phyloP scores from a whole-genome alignment of 2,888 invertebrate species.

The Rhingia campestris region DNA sequence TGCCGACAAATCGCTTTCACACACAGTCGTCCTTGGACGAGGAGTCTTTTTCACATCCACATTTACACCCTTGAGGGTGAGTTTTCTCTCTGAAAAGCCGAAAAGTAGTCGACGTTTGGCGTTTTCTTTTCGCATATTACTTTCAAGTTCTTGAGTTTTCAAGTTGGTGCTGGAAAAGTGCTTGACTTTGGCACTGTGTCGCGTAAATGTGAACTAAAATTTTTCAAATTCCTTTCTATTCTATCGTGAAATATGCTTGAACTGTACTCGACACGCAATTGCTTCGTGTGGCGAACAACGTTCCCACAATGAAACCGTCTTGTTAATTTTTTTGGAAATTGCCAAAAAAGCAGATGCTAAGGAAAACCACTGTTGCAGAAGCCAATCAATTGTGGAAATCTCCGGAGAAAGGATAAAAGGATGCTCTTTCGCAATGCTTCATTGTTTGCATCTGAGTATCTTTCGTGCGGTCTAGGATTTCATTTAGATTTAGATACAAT shows the following conservation, averaged over 20 bases:
- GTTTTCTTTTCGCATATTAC: conserved; percentile 65
- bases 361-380: conserved; percentile 64
- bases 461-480: conserved; percentile 56
- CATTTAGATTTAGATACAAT: conserved; percentile 55
- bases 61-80: conserved; percentile 46
- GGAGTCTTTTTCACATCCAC: conserved; percentile 35
- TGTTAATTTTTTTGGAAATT: conserved; percentile 29
- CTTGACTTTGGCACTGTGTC: conserved; percentile 66
- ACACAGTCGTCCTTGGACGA: conserved; percentile 71
- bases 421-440: conserved; percentile 42
- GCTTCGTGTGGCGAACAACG: conserved; percentile 55
- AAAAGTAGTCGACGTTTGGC: conserved; percentile 26
- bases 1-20: conserved; percentile 74
- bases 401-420: conserved; percentile 62
- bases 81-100: conserved; percentile 7
- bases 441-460: conserved; percentile 57
- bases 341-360: conserved; percentile 63
- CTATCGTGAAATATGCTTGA: conserved; percentile 32
- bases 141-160: conserved; percentile 78
- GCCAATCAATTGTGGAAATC: conserved; percentile 68
- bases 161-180: conserved; percentile 75
- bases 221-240: conserved; percentile 43
- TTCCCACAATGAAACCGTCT: conserved; percentile 62
- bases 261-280: conserved; percentile 1
- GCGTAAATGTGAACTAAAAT: conserved; percentile 43